Conservation (phyloP, 2,888 invertebrate species). For the Platerodrilus igneus region DNA sequence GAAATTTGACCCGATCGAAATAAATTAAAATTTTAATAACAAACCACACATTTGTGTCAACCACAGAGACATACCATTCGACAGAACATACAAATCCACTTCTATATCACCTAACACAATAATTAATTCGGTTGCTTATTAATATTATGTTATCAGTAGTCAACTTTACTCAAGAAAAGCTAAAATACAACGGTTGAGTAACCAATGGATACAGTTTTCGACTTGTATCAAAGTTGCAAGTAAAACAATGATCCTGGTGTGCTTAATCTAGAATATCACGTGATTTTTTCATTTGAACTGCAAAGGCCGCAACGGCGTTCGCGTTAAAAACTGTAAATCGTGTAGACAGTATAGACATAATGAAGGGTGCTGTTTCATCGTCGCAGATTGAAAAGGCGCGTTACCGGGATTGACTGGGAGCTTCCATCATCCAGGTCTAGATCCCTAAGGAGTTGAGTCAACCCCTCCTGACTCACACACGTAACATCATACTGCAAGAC, state of each 20-base stretch:
- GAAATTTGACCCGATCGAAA: too few species aligned
- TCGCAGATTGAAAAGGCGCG: conserved; percentile 48
- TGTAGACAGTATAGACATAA: conserved; percentile 35
- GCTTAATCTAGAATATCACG: too few species aligned
- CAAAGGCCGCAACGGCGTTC: too few species aligned
- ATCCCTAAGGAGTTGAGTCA: conserved; percentile 43
- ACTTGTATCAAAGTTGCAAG: not conserved
- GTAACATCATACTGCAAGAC: conserved; percentile 31
- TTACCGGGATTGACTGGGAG: conserved; percentile 46
- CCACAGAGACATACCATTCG: too few species aligned
- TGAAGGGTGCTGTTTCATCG: conserved; percentile 41
- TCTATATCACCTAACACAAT: conserved; percentile 26
- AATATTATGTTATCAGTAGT: conserved; percentile 13
- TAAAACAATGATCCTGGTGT: not conserved
- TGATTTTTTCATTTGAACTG: too few species aligned
- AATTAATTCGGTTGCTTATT: conserved; percentile 20
- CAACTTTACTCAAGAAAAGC: too few species aligned
- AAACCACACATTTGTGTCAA: too few species aligned
- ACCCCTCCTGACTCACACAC: conserved; percentile 40
- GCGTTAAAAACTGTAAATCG: conserved; percentile 29
- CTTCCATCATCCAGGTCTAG: conserved; percentile 45
- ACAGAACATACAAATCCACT: conserved; percentile 32
- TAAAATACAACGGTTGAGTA: too few species aligned
- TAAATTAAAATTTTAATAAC: too few species aligned
- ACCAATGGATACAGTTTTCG: not conserved